Percentiles rank a stretch among this genome's conserved stretches.
Conservation (phyloP, 2,797 vertebrate genomes). For the Emydoidea blandingii region DNA sequence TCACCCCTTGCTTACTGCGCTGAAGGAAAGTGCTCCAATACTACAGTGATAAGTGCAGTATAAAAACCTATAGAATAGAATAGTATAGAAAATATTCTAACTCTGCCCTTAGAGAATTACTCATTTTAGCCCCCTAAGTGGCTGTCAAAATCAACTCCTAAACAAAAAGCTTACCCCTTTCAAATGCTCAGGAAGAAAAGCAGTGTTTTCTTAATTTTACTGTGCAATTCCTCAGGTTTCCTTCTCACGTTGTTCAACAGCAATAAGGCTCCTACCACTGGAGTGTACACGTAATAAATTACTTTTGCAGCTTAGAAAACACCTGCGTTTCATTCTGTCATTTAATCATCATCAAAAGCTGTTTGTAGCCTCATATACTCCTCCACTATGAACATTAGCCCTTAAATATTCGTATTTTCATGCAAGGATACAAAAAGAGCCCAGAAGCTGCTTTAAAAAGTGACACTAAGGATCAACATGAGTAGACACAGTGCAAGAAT, state of each 20-base stretch:
- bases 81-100: neutral
- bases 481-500: neutral
- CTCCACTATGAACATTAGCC: neutral
- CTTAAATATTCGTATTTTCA: neutral
- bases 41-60: neutral
- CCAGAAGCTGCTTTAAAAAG: neutral
- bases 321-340: neutral
- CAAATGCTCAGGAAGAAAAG: slow-evolving; percentile 12
- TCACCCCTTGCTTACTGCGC: neutral
- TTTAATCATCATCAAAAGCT: slow-evolving; percentile 21
- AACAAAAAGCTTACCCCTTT: slow-evolving; percentile 36
- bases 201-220: neutral
- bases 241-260: neutral
- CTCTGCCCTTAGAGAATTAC: neutral
- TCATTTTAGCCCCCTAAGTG: neutral
- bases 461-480: neutral
- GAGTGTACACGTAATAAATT: neutral
- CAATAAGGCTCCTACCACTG: neutral
- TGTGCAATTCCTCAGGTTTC: neutral
- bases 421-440: neutral
- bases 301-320: slow-evolving; percentile 9
- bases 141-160: slow-evolving; percentile 27
- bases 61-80: neutral
- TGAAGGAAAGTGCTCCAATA: neutral
- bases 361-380: neutral